phyloP scores from a whole-genome alignment of 2,113 vertebrate genomes.

The Cygnus buccinator region DNA sequence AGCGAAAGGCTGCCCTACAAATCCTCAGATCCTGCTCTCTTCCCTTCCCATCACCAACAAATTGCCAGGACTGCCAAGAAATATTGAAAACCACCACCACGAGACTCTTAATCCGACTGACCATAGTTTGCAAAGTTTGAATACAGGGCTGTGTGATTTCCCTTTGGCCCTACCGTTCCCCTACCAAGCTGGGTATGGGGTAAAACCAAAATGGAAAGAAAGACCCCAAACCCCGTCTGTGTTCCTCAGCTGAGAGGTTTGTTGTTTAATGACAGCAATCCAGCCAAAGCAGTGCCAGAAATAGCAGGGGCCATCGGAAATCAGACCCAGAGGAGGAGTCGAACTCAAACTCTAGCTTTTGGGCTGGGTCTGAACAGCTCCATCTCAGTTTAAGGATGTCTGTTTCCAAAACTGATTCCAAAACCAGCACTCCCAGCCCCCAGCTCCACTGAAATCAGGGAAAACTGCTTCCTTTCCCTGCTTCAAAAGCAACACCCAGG shows the following conservation, averaged over 20 bases:
- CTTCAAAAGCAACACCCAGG: accelerated
- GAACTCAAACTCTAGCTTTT: not conserved
- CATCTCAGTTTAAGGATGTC: not conserved
- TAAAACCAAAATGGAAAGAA: not conserved
- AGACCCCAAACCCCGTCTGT: not conserved
- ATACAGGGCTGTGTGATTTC: not conserved
- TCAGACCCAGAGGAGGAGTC: accelerated
- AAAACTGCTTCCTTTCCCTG: not conserved
- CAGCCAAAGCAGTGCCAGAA: not conserved
- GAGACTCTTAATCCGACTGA: not conserved
- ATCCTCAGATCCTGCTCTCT: not conserved
- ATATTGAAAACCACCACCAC: not conserved
- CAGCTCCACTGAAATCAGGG: not conserved
- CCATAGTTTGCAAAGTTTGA: not conserved
- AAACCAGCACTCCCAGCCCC: not conserved
- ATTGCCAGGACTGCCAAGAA: not conserved
- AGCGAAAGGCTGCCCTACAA: not conserved
- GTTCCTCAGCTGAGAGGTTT: not conserved
- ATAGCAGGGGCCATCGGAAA: not conserved
- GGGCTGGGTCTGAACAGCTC: not conserved
- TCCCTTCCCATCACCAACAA: not conserved
- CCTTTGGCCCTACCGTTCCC: not conserved
- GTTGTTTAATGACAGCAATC: not conserved
- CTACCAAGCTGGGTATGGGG: not conserved
- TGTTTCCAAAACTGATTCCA: not conserved